These are phyloP conservation scores for Cerastis leucographa DNA, from an alignment of 2,888 invertebrate genomes.

Conservation along the genomic window DNA sequence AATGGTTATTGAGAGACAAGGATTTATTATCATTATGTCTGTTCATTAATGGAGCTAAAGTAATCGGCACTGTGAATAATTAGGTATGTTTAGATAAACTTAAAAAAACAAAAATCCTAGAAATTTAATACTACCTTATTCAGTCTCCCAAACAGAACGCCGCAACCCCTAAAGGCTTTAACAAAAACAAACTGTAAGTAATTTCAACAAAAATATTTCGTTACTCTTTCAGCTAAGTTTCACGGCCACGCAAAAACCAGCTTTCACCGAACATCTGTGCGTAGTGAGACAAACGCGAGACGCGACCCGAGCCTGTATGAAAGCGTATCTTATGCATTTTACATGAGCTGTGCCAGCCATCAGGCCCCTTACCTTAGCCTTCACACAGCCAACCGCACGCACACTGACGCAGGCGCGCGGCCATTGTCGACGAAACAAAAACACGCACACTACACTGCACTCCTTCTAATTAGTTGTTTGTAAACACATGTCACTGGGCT, in stretches of 20 bases:
- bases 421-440: constrained; percentile 76
- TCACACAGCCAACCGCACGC: constrained; percentile 65
- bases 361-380: constrained; percentile 71
- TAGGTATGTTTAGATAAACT: neutral
- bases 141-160: neutral
- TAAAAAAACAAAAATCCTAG: neutral
- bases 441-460: constrained; percentile 75
- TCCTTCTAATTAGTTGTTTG: constrained; percentile 86
- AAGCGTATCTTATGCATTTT: constrained; percentile 92
- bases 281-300: constrained; percentile 84
- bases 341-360: constrained; percentile 88
- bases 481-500: constrained; percentile 80
- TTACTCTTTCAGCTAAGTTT: constrained; percentile 73
- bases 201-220: constrained; percentile 61
- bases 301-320: constrained; percentile 75
- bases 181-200: constrained; percentile 43
- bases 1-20: constrained; percentile 12
- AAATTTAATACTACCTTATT: neutral
- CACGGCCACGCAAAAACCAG: constrained; percentile 80
- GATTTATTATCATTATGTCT: constrained; percentile 21
- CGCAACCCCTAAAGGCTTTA: neutral
- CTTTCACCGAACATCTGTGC: constrained; percentile 87
- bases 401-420: constrained; percentile 66
- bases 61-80: neutral
- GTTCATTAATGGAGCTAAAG: neutral